phyloP scores from a whole-genome alignment of 2,113 vertebrate genomes.

The Gyps fulvus region DNA sequence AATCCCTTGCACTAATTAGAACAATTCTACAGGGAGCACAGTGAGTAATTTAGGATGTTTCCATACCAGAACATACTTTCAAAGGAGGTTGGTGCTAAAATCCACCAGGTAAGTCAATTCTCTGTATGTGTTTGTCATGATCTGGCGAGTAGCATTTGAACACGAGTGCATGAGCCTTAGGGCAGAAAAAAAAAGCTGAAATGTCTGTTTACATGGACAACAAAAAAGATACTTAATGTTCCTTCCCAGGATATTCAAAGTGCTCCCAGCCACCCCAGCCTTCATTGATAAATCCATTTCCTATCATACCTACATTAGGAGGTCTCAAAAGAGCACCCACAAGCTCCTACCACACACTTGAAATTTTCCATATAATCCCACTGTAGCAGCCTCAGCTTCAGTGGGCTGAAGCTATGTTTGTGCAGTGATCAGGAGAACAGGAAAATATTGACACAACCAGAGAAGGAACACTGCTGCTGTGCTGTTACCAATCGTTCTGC shows the following conservation, averaged over 20 bases:
- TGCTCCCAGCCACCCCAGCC: neutral
- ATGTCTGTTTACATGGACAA: neutral
- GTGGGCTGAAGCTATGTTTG: slow-evolving; percentile 57
- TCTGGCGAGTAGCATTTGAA: neutral
- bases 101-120: neutral
- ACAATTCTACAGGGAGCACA: neutral
- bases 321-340: neutral
- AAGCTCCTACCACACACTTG: neutral
- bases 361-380: slow-evolving; percentile 19
- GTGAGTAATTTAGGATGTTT: neutral
- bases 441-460: slow-evolving; percentile 68
- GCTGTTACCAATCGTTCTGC: neutral
- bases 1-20: neutral
- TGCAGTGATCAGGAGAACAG: slow-evolving; percentile 44
- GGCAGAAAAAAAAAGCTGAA: neutral
- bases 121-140: neutral
- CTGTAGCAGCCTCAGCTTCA: neutral
- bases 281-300: neutral
- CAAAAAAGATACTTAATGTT: neutral
- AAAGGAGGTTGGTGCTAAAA: neutral
- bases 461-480: neutral
- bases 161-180: neutral
- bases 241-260: neutral
- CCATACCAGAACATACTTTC: neutral
- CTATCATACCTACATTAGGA: neutral